These are phyloP conservation scores for Aegotheles bennettii DNA, from an alignment of 2,113 vertebrate genomes.

Conservation along the genomic window DNA sequence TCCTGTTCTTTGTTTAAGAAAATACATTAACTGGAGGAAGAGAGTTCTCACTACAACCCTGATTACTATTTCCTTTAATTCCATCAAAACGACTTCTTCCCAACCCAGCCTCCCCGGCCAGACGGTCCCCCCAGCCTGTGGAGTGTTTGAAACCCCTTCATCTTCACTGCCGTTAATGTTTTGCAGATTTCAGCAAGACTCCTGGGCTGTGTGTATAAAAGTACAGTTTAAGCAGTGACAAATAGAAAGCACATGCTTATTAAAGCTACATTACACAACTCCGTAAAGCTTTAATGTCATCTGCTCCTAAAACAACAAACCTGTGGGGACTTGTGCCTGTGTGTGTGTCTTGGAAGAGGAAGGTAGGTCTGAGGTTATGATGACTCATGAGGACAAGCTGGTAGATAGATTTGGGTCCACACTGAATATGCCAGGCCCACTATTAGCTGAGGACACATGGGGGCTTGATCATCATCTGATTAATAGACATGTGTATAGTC, in stretches of 20 bases:
- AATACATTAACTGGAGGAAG: constrained; percentile 39
- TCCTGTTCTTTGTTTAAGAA: constrained; percentile 42
- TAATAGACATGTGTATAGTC: not conserved
- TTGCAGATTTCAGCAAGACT: constrained; percentile 41
- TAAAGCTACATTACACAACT: constrained; percentile 21
- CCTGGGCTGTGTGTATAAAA: not conserved
- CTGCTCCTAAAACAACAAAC: constrained; percentile 32
- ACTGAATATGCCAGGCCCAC: not conserved
- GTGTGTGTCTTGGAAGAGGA: not conserved
- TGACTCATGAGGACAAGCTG: not conserved
- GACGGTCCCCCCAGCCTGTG: not conserved
- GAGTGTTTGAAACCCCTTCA: not conserved
- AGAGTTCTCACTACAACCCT: constrained; percentile 13
- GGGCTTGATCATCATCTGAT: not conserved
- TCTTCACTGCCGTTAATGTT: constrained; percentile 2
- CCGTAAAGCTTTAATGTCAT: not conserved
- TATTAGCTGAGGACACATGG: not conserved
- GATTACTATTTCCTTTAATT: constrained; percentile 53
- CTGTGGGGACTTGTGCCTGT: not conserved
- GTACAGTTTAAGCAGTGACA: constrained; percentile 19
- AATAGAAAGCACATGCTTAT: constrained; percentile 57
- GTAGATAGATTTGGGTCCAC: not conserved
- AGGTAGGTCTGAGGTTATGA: not conserved
- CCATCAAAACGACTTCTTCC: constrained; percentile 33
- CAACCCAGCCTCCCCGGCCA: not conserved